These are phyloP conservation scores for Alexandromys oeconomus DNA, from an alignment of 2,797 vertebrate species.

Conservation along the genomic window DNA sequence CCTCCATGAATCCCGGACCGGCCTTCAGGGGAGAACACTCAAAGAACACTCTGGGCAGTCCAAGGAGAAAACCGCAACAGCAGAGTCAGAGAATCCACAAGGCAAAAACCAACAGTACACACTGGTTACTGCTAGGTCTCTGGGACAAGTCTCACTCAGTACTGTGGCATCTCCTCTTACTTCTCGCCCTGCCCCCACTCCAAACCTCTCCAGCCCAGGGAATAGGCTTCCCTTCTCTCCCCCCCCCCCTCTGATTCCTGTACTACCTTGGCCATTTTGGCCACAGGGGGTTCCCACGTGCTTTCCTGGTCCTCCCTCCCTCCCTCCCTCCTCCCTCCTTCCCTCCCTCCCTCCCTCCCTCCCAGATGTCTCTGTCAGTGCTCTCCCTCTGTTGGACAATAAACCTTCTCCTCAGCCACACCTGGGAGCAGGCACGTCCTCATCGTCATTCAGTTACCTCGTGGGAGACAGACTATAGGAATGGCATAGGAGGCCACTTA, in stretches of 20 bases:
- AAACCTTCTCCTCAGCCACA: background rate
- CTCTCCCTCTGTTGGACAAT: background rate
- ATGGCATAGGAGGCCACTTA: background rate
- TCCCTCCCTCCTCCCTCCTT: no score
- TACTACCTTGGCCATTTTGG: background rate
- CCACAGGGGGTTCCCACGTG: background rate
- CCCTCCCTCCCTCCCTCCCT: fast-evolving
- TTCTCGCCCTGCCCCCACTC: no score
- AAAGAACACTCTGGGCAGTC: background rate
- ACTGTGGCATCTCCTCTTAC: no score
- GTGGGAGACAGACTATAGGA: background rate
- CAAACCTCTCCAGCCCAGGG: background rate
- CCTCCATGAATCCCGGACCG: background rate
- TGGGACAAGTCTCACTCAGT: background rate
- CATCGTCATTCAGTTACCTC: background rate
- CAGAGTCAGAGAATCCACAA: no score
- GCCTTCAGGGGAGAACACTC: background rate
- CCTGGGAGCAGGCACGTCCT: background rate
- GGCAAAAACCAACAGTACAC: background rate
- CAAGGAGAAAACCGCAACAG: background rate
- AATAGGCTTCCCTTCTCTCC: background rate
- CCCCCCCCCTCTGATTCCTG: no score
- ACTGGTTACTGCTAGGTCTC: background rate
- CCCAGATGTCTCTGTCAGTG: background rate
- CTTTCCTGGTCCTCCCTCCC: background rate